These are phyloP conservation scores for Nothocercus nigrocapillus DNA, from an alignment of 2,113 vertebrate species.

Conservation along the genomic window DNA sequence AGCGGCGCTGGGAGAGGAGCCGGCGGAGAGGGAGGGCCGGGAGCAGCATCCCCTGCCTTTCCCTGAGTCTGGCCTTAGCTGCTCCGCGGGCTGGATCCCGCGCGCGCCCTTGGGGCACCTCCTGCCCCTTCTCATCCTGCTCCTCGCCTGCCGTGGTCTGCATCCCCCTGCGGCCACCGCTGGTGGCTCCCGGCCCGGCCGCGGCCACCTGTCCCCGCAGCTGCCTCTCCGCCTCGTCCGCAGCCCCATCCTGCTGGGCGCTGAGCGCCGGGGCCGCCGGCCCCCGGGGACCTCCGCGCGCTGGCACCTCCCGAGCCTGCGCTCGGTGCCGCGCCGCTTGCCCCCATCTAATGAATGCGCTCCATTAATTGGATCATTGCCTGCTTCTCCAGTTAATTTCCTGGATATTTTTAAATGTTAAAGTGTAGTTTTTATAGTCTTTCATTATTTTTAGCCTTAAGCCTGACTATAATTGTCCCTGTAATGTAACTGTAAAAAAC, in stretches of 20 bases:
- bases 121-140: too few species aligned
- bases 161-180: background rate
- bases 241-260: background rate
- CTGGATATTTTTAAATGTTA: conserved; percentile 74
- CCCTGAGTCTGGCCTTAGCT: background rate
- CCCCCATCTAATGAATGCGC: conserved; percentile 49
- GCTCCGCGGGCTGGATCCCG: too few species aligned
- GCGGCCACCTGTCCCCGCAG: rapidly evolving
- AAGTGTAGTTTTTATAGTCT: conserved; percentile 65
- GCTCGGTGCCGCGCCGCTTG: conserved; percentile 15
- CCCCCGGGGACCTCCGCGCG: background rate
- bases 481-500: conserved; percentile 68
- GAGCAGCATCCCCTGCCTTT: background rate
- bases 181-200: background rate
- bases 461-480: conserved; percentile 52
- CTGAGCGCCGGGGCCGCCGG: background rate
- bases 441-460: conserved; percentile 70
- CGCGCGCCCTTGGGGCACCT: too few species aligned
- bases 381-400: conserved; percentile 68
- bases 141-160: too few species aligned
- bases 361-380: conserved; percentile 72
- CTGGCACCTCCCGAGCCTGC: background rate
- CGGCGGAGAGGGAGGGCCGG: background rate
- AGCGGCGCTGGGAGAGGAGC: too few species aligned
- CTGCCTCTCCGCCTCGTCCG: background rate